Conservation (phyloP, 2,113 vertebrate genomes). For the Muntiacus muntjak region DNA sequence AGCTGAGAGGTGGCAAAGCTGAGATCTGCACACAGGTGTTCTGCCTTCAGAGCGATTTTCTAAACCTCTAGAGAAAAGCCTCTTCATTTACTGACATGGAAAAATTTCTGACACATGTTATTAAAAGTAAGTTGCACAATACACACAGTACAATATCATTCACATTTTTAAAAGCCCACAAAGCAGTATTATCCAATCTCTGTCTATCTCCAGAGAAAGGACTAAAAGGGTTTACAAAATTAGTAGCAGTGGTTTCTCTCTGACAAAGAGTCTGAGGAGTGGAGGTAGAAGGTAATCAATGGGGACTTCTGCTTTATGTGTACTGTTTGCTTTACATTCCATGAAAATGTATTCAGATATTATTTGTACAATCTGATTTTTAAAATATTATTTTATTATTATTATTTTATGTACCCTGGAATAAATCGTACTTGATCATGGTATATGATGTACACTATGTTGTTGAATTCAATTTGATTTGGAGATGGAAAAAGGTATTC, state of each 20-base stretch:
- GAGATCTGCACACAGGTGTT: not conserved
- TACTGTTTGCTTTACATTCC: not conserved
- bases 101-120: not conserved
- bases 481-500: not conserved
- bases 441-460: not conserved
- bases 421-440: not conserved
- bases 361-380: not conserved
- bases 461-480: not conserved
- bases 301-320: not conserved
- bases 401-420: not conserved
- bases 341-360: not conserved
- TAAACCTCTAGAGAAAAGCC: not conserved
- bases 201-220: not conserved
- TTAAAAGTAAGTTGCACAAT: not conserved
- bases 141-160: not conserved
- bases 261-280: not conserved
- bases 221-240: not conserved
- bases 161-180: not conserved
- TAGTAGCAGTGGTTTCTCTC: not conserved
- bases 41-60: not conserved
- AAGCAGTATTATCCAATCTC: not conserved
- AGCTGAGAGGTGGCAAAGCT: not conserved
- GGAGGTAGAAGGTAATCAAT: not conserved
- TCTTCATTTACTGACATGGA: not conserved
- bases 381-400: not conserved